Percentiles rank a stretch among this genome's conserved stretches.
Evolutionary conservation across 2,113 vertebrate species (phyloP).

Genomic region (Cranoglanis bouderius): DNA sequence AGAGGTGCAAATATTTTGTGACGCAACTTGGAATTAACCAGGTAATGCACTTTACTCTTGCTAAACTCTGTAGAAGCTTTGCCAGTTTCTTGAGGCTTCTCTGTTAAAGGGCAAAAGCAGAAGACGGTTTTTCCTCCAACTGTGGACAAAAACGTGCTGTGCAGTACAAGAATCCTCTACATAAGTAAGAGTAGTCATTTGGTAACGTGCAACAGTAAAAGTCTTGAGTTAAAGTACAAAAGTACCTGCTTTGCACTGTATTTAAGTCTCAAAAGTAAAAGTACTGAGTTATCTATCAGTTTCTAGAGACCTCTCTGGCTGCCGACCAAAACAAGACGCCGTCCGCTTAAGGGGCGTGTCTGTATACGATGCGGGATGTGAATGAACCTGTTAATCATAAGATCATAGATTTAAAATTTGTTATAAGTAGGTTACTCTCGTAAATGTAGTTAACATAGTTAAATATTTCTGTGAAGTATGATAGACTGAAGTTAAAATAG

Average conservation of each 20-base stretch:
- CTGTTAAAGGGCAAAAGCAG: background rate
- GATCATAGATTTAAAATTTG: background rate
- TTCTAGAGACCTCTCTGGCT: background rate
- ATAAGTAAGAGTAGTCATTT: background rate
- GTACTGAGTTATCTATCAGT: background rate
- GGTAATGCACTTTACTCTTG: background rate
- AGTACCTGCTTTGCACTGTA: background rate
- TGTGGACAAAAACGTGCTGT: too few relatives aligned
- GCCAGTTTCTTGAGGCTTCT: background rate
- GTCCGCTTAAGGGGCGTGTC: background rate
- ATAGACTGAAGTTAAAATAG: background rate
- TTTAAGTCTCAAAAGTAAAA: background rate
- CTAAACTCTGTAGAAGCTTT: background rate
- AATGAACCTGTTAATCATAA: background rate
- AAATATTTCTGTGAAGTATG: background rate
- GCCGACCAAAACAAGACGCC: too few relatives aligned
- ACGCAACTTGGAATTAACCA: background rate
- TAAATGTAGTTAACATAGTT: too few relatives aligned
- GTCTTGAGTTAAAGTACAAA: background rate
- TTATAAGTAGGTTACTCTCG: background rate
- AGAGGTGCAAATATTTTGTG: background rate
- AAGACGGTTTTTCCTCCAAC: background rate
- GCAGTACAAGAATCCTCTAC: background rate
- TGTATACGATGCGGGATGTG: background rate
- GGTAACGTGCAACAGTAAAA: background rate